A percentile compares a stretch with the other conserved stretches of the same genome.
Evolutionary conservation across 2,888 invertebrate species (phyloP).

Genomic region (Epistrophella euchroma): DNA sequence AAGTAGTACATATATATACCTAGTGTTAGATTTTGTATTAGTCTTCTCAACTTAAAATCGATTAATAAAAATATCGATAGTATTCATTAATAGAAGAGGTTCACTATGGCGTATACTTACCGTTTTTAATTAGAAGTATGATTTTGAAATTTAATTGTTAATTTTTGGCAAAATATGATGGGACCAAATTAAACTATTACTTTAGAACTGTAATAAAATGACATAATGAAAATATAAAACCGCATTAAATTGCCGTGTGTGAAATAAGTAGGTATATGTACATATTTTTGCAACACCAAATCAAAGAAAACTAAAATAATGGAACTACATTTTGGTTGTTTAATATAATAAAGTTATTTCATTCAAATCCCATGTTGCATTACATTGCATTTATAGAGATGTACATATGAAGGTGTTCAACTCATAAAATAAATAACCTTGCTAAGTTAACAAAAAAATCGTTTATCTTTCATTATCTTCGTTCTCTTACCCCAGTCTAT

Average conservation of each 20-base stretch:
- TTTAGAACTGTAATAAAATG: too few relatives aligned
- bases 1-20: too few relatives aligned
- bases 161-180: not conserved
- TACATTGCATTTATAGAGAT: not conserved
- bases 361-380: not conserved
- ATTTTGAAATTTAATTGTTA: too few relatives aligned
- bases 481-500: conserved; percentile 42
- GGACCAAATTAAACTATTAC: not conserved
- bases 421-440: conserved; percentile 23
- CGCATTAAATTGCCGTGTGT: not conserved
- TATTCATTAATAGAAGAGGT: too few relatives aligned
- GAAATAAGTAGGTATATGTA: too few relatives aligned
- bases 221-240: too few relatives aligned
- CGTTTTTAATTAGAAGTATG: too few relatives aligned
- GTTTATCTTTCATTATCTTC: conserved; percentile 48
- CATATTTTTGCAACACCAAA: not conserved
- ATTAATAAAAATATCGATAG: too few relatives aligned
- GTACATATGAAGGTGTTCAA: not conserved
- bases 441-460: not conserved
- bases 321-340: not conserved
- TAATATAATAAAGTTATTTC: not conserved
- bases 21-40: too few relatives aligned
- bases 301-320: not conserved
- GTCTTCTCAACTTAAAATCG: too few relatives aligned
- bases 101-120: conserved; percentile 27